Evolutionary conservation across 2,113 vertebrate species (phyloP).

Genomic region (Phaethon lepturus): DNA sequence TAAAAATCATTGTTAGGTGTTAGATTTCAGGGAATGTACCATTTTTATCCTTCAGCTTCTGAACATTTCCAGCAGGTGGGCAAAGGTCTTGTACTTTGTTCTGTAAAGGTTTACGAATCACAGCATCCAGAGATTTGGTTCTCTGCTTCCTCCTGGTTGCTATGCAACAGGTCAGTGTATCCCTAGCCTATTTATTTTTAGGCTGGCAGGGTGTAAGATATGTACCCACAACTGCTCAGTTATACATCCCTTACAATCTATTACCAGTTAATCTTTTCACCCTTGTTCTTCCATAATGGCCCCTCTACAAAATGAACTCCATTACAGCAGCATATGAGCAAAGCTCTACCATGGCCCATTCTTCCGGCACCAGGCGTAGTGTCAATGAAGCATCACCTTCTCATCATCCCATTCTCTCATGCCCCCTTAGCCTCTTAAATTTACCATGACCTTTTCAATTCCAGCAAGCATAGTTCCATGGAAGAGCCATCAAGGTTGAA

Average conservation of each 20-base stretch:
- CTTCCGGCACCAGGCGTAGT: not conserved
- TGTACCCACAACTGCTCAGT: not conserved
- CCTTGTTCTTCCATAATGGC: not conserved
- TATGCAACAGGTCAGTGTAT: constrained; percentile 51
- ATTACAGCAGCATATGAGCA: not conserved
- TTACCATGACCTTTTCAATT: not conserved
- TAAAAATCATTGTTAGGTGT: not conserved
- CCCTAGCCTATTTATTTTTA: not conserved
- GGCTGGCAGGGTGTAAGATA: not conserved
- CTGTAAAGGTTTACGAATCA: not conserved
- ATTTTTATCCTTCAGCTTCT: constrained; percentile 3
- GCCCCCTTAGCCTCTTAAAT: not conserved
- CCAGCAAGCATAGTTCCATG: not conserved
- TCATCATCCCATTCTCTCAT: not conserved
- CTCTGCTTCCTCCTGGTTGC: constrained; percentile 20
- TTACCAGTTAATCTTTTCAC: not conserved
- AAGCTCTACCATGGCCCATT: not conserved
- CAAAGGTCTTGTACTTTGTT: constrained; percentile 5
- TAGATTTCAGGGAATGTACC: not conserved
- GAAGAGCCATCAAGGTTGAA: not conserved
- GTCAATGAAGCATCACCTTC: not conserved
- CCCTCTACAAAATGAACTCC: not conserved
- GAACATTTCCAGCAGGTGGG: not conserved
- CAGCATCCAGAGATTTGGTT: not conserved
- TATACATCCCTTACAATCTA: not conserved